Base-by-base conservation (phyloP, 2,797 vertebrate genomes). In the Sebastolobus altivelis region DNA sequence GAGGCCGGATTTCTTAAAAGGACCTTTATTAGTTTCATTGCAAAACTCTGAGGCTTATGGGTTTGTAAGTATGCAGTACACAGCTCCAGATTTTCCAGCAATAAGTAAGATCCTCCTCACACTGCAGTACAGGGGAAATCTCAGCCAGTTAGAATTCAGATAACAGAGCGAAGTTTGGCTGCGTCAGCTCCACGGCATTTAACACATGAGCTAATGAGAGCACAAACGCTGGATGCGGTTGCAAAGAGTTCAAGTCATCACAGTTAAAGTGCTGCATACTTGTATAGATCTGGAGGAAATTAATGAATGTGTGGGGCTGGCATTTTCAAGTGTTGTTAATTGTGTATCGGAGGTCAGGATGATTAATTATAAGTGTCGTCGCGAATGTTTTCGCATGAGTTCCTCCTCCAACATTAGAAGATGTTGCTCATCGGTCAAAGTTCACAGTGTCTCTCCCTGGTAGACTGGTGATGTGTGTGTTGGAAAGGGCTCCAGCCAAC, bases 1-100 rank as follows among this genome's bases (percentile, higher is more conserved):
- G 73, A 90, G 84, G 88, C 88, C 18, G 77, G 54, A 54, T 87
- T 94, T 93, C 93, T 91, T 94, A 92, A 95, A 95, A 93, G 92
- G 72, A 94, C 87, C 92, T 94, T 95, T 95, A 94, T 94, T 94
- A 87, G 88, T 89, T 94, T 94, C 85, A 90, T 92, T 94, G 92
- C 91, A 92, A 94, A 93, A 92, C 86, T 89, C 84, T 27, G 66
- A 87, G 86, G 89, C 89, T 94, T 93, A 93, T 85, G 88, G 80
- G 89, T 92, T 94, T 92, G 74, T 89, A 88, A 91, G 91, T 88
- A 87, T 90, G 88, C 89, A 87, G 86, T 92, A 94, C 90, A 86
- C 90, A 87, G 84, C 80, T 91, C 81, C 77, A 87, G 81, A 92
- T 92, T 94, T 95, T 94, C 90, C 92, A 94, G 84, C 76, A 82